A percentile compares a stretch with the other conserved stretches of the same genome.
Evolutionary conservation across 2,888 invertebrate genomes (phyloP).

Genomic region (Eristalinus aeneus): DNA sequence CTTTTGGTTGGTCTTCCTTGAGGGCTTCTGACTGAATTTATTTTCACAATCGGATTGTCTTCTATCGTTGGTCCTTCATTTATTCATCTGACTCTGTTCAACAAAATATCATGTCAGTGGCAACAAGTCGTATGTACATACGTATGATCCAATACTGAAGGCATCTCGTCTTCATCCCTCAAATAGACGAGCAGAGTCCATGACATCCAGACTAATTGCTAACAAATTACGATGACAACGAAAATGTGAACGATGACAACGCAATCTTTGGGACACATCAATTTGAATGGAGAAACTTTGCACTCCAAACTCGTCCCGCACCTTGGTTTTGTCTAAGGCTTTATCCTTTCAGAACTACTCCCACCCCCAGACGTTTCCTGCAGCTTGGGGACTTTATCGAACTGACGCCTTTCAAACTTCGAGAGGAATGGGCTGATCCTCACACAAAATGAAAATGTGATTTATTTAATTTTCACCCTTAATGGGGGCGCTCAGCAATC

Average conservation of each 20-base stretch:
- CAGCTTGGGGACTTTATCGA: neutral
- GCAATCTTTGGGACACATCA: slow-evolving; percentile 7
- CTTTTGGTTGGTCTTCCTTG: no score
- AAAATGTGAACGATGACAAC: neutral
- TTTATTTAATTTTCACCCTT: slow-evolving; percentile 19
- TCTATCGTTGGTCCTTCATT: neutral
- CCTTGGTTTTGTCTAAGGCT: neutral
- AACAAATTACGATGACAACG: slow-evolving; percentile 17
- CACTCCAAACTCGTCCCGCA: neutral
- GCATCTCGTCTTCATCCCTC: neutral
- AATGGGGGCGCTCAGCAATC: neutral
- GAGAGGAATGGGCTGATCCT: neutral
- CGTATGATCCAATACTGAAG: no score
- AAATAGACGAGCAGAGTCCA: neutral
- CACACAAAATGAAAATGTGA: slow-evolving; percentile 25
- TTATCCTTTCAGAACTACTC: neutral
- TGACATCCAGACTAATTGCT: slow-evolving; percentile 15
- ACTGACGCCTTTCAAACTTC: neutral
- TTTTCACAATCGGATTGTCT: no score
- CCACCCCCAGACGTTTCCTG: neutral
- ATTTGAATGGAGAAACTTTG: slow-evolving; percentile 7
- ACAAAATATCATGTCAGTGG: no score
- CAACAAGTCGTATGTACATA: no score
- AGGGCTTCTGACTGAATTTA: no score
- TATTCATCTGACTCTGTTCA: no score